Evolutionary conservation across 1,140 invertebrate species (phyloP).

Genomic region (Drosophila nasuta): DNA sequence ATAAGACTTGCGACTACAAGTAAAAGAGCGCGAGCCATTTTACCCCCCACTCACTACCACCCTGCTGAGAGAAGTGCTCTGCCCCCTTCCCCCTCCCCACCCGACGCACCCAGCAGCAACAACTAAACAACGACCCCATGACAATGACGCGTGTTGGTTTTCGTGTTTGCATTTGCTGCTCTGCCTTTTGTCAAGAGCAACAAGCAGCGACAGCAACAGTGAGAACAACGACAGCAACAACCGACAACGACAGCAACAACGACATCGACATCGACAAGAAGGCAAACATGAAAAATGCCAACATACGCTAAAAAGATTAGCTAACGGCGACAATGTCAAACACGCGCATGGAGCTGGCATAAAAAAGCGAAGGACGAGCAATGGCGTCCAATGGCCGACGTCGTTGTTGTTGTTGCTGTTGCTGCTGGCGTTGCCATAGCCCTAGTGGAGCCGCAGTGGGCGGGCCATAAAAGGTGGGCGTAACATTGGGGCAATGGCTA

Average conservation of each 20-base stretch:
- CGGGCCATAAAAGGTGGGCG: conserved; percentile 69
- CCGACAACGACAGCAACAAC: conserved; percentile 45
- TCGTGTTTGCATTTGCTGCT: conserved; percentile 78
- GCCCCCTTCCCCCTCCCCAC: background rate
- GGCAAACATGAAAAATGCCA: conserved; percentile 83
- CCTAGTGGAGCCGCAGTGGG: conserved; percentile 57
- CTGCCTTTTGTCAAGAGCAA: conserved; percentile 55
- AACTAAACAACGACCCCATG: conserved; percentile 20
- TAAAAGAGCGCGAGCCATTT: conserved; percentile 19
- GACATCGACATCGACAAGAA: conserved; percentile 56
- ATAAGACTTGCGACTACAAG: conserved; percentile 59
- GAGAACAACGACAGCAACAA: conserved; percentile 8
- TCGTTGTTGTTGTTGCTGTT: conserved; percentile 4
- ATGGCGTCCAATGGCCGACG: conserved; percentile 21
- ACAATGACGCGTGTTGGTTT: conserved; percentile 71
- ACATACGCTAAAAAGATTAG: conserved; percentile 83
- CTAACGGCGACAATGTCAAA: conserved; percentile 82
- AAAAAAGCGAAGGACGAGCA: conserved; percentile 46
- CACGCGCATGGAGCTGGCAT: conserved; percentile 46
- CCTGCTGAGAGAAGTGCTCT: background rate
- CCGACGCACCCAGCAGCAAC: too few relatives aligned
- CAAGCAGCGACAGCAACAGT: conserved; percentile 39
- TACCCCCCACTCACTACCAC: background rate
- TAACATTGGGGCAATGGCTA: conserved; percentile 51
- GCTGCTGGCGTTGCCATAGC: conserved; percentile 42